Percentiles rank a stretch among this genome's conserved stretches.
These are phyloP conservation scores for Calameuta filiformis DNA, from an alignment of 2,888 invertebrate genomes.

Conservation along the genomic window DNA sequence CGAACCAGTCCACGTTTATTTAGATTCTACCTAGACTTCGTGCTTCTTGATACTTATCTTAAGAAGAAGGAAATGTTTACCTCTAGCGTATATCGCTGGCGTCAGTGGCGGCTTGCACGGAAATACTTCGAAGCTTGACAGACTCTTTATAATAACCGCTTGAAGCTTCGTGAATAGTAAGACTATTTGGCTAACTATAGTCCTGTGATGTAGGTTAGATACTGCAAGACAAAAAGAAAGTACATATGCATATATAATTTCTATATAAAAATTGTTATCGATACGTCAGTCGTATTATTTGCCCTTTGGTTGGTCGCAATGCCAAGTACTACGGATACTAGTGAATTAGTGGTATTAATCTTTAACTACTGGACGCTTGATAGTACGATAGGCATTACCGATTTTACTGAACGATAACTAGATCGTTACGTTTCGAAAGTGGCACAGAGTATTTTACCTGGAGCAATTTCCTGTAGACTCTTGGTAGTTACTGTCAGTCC, in stretches of 20 bases:
- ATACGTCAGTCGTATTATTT: background rate
- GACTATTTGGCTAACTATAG: slow-evolving; percentile 73
- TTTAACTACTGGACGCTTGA: background rate
- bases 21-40: background rate
- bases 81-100: slow-evolving; percentile 74
- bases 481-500: slow-evolving; percentile 75
- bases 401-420: background rate
- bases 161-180: slow-evolving; percentile 77
- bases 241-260: slow-evolving; percentile 1
- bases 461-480: slow-evolving; percentile 65
- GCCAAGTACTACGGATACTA: background rate
- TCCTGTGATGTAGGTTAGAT: slow-evolving; percentile 54
- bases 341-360: background rate
- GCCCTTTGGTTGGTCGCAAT: background rate
- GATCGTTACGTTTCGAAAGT: background rate
- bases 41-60: background rate
- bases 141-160: slow-evolving; percentile 70
- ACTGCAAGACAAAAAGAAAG: slow-evolving; percentile 41
- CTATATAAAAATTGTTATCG: background rate
- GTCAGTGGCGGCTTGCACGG: slow-evolving; percentile 76
- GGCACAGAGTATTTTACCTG: slow-evolving; percentile 45
- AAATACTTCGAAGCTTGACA: slow-evolving; percentile 70
- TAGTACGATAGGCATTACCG: background rate
- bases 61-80: slow-evolving; percentile 64
- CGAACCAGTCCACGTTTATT: background rate